Percentiles rank a stretch among this genome's conserved stretches.
These are phyloP conservation scores for Bombus huntii DNA, from an alignment of 1,140 invertebrate species.

Conservation along the genomic window DNA sequence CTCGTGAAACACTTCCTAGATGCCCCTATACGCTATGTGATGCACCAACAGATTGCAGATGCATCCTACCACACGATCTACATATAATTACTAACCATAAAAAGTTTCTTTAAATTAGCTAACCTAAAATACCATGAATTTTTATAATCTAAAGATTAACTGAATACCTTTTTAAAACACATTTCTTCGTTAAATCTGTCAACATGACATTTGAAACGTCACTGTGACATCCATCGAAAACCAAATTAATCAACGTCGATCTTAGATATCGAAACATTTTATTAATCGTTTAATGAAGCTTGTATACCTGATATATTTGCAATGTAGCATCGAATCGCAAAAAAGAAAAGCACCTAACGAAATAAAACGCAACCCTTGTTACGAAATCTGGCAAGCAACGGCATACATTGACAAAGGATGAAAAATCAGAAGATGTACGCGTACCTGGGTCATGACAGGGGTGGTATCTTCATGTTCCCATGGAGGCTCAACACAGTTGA, in stretches of 20 bases:
- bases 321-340: background rate
- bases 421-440: background rate
- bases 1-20: background rate
- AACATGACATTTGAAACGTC: background rate
- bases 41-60: slow-evolving; percentile 50
- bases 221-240: background rate
- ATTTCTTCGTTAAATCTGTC: no score
- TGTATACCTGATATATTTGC: background rate
- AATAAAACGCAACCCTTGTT: background rate
- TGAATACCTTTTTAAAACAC: background rate
- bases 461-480: slow-evolving; percentile 70
- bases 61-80: slow-evolving; percentile 1
- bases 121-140: background rate
- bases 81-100: background rate
- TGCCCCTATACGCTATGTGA: background rate
- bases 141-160: background rate
- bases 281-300: no score
- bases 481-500: slow-evolving; percentile 25
- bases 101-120: background rate
- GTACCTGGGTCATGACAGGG: slow-evolving; percentile 73
- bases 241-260: background rate
- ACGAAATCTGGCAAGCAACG: background rate
- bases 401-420: background rate
- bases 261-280: background rate
- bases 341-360: background rate